Base-by-base conservation (phyloP, 2,797 vertebrate genomes). In the Anniella stebbinsi region DNA sequence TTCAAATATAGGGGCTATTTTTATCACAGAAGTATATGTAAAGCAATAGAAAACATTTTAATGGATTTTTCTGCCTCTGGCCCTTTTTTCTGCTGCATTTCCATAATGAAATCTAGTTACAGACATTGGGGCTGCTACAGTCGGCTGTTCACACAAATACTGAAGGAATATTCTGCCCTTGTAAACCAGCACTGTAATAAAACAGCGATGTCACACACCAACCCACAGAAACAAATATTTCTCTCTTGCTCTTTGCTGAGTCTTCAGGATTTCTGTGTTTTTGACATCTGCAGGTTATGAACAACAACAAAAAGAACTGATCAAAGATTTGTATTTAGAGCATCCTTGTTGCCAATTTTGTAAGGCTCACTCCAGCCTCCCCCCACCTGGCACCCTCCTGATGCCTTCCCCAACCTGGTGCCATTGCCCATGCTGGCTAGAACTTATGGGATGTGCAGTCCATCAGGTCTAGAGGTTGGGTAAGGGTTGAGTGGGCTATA, bases 21-120 rank as follows among this genome's bases (percentile, higher is more conserved):
- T 97, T 97, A 97, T 97, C 96, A 88, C 93, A 94, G 96, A 97
- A 96, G 96, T 97, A 96, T 96, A 97, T 96, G 96, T 96, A 97
- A 97, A 97, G 97, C 96, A 95, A 97, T 95, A 97, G 95, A 97
- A 95, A 97, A 96, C 94, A 97, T 96, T 96, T 97, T 97, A 97
- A 97, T 97, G 97, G 97, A 88, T 97, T 97, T 97, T 95, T 95
- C 94, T 97, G 97, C 97, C 97, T 57, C 92, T 97, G 96, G 97
- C 94, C 95, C 92, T 97, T 93, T 95, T 94, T 95, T 95, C 90
- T 91, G 92, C 94, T 91, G 92, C 93, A 97, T 97, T 97, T 97
- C 97, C 97, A 97, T 97, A 97, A 97, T 96, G 96, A 97, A 97
- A 97, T 97, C 97, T 96, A 95, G 95, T 97, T 96, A 97, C 93